A percentile compares a stretch with the other conserved stretches of the same genome.
Evolutionary conservation across 2,113 vertebrate genomes (phyloP).

Genomic region (Tonatia bakeri): DNA sequence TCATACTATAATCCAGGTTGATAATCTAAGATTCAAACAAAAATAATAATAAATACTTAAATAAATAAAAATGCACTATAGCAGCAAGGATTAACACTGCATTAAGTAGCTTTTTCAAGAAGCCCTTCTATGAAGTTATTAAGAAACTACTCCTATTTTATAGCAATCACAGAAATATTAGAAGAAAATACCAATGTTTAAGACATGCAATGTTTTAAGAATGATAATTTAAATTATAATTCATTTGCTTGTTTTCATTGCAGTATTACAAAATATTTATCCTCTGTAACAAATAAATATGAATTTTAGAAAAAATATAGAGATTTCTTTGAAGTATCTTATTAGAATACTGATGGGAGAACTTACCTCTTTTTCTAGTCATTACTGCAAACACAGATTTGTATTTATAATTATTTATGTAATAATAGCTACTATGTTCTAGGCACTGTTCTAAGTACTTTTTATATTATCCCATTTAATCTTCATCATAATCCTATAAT

Average conservation of each 20-base stretch:
- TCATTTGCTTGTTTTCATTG: background rate
- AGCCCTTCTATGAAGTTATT: background rate
- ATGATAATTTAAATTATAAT: background rate
- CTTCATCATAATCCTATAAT: background rate
- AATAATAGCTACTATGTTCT: background rate
- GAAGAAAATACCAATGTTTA: background rate
- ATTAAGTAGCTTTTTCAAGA: background rate
- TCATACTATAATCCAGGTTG: conserved; percentile 85
- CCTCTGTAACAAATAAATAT: background rate
- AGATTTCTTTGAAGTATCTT: background rate
- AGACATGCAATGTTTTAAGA: background rate
- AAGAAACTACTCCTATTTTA: conserved; percentile 10
- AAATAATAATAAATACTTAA: background rate
- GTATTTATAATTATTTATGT: background rate
- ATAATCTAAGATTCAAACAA: conserved; percentile 83
- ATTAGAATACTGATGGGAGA: background rate
- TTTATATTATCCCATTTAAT: background rate
- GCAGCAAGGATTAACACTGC: background rate
- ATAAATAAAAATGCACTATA: background rate
- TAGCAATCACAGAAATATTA: background rate
- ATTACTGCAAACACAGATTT: background rate
- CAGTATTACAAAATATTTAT: background rate
- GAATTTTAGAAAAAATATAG: background rate
- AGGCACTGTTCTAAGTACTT: background rate
- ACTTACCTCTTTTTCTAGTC: background rate